Evolutionary conservation across 2,113 vertebrate species (phyloP).

Genomic region (Heloderma charlesbogerti): DNA sequence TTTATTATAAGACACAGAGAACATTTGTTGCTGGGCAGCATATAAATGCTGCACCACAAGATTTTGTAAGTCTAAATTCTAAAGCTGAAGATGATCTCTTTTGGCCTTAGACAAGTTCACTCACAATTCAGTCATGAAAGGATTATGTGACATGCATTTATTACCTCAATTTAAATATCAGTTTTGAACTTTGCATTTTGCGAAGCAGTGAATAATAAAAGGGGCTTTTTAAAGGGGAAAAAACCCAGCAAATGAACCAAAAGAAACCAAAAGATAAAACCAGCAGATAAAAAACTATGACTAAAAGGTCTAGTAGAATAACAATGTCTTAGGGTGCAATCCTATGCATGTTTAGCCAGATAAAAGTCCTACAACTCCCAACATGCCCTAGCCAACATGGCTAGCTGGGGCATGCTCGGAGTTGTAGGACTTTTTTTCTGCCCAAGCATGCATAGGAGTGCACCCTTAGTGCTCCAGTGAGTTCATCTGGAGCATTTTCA

Average conservation of each 20-base stretch:
- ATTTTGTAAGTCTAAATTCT: no score
- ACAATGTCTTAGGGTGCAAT: neutral
- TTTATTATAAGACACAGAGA: no score
- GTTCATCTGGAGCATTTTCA: neutral
- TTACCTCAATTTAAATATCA: neutral
- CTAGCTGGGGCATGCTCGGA: no score
- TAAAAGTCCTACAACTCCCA: no score
- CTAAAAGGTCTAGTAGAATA: neutral
- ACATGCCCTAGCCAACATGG: no score
- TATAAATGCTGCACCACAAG: no score
- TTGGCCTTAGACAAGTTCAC: neutral
- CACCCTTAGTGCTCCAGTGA: neutral
- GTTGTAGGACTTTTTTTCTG: no score
- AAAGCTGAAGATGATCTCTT: neutral
- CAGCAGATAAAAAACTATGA: neutral
- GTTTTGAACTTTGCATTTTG: neutral
- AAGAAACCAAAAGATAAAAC: neutral
- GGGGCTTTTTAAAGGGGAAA: neutral
- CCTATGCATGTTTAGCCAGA: no score
- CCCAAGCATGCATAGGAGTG: no score
- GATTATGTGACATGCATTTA: neutral
- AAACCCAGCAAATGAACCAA: neutral
- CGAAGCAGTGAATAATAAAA: neutral
- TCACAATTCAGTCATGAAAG: no score
- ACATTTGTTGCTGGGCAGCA: no score